These are phyloP conservation scores for Hyperoplus immaculatus DNA, from an alignment of 2,797 vertebrate genomes.

Conservation along the genomic window DNA sequence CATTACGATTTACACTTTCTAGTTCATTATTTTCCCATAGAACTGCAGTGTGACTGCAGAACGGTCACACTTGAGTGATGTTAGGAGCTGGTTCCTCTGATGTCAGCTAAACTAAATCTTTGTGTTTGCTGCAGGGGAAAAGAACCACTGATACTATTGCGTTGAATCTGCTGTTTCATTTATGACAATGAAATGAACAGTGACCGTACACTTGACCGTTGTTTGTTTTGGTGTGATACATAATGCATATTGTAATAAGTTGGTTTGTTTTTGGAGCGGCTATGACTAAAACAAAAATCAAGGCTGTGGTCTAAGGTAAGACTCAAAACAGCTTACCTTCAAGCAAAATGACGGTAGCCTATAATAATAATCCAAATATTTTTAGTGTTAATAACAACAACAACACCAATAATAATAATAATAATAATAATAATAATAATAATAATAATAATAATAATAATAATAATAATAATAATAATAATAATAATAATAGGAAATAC, in stretches of 20 bases:
- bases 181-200: not conserved
- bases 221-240: not conserved
- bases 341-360: no score
- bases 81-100: conserved; percentile 64
- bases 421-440: no score
- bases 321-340: not conserved
- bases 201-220: not conserved
- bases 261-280: not conserved
- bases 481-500: no score
- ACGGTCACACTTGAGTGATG: conserved; percentile 74
- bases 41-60: conserved; percentile 75
- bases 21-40: conserved; percentile 46
- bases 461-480: no score
- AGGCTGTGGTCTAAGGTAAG: not conserved
- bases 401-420: no score
- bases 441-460: no score
- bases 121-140: conserved; percentile 54
- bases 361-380: no score
- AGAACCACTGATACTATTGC: conserved; percentile 22
- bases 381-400: no score
- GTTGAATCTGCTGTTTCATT: not conserved
- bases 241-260: not conserved
- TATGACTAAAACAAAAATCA: not conserved
- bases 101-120: conserved; percentile 63
- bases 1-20: not conserved